These are phyloP conservation scores for Xenops minutus DNA, from an alignment of 2,797 vertebrate species.

Conservation along the genomic window DNA sequence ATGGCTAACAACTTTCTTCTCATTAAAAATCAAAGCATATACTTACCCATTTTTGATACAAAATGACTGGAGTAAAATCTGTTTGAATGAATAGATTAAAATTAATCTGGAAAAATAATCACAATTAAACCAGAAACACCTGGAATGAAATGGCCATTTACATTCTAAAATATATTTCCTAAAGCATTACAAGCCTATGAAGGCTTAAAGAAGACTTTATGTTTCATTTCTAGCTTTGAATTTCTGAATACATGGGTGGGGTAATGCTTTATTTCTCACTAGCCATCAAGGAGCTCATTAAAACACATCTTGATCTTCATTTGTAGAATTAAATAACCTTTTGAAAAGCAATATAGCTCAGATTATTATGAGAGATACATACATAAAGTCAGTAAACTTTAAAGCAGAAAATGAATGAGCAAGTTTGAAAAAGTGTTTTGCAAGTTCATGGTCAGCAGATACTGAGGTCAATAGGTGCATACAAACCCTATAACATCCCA, in stretches of 20 bases:
- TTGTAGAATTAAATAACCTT: neutral
- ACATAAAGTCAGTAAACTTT: neutral
- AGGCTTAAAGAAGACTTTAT: neutral
- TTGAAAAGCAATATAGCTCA: neutral
- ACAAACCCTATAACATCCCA: neutral
- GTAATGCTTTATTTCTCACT: neutral
- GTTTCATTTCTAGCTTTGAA: neutral
- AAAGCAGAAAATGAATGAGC: neutral
- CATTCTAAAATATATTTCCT: neutral
- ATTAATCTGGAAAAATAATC: neutral
- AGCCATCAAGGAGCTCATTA: neutral
- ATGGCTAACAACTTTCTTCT: slow-evolving; percentile 31
- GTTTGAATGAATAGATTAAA: neutral
- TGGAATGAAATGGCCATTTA: neutral
- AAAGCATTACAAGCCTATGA: neutral
- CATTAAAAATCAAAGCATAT: slow-evolving; percentile 31
- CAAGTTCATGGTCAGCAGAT: neutral
- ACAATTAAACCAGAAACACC: neutral
- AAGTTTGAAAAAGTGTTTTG: neutral
- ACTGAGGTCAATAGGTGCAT: neutral
- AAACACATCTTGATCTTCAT: neutral
- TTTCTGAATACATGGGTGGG: neutral
- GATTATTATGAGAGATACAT: neutral
- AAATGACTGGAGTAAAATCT: neutral
- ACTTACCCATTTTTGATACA: neutral